Evolutionary conservation across 2,113 vertebrate genomes (phyloP).

Genomic region (Chelonoidis abingdonii): DNA sequence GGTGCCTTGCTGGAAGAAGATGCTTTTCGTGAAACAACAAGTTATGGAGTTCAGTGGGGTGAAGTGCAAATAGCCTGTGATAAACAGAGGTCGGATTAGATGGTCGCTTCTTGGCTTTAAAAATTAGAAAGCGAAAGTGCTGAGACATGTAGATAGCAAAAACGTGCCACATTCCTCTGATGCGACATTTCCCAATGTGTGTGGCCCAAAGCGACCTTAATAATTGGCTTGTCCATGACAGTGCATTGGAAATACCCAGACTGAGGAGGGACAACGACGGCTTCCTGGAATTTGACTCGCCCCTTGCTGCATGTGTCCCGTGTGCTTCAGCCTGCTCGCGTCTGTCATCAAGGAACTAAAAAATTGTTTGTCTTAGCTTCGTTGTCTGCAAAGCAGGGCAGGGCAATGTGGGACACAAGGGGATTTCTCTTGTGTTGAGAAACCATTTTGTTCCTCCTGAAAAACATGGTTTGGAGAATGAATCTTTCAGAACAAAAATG

Average conservation of each 20-base stretch:
- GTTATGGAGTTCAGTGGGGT: neutral
- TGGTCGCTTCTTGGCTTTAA: neutral
- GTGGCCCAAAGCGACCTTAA: no score
- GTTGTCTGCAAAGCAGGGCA: neutral
- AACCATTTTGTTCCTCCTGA: neutral
- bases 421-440: rapidly evolving
- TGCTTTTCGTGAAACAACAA: neutral
- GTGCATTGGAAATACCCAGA: neutral
- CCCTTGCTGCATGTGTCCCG: neutral
- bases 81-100: neutral
- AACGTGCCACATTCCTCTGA: neutral
- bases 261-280: neutral
- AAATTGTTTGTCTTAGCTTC: no score
- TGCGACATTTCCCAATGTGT: no score
- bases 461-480: rapidly evolving
- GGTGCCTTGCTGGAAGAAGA: neutral
- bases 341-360: neutral
- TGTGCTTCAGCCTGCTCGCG: neutral
- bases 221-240: no score
- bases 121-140: neutral
- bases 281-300: neutral
- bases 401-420: rapidly evolving
- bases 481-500: neutral
- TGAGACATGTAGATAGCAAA: neutral
- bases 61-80: neutral